Base-by-base conservation (phyloP, 2,888 invertebrate genomes). In the Hermaeophaga mercurialis region DNA sequence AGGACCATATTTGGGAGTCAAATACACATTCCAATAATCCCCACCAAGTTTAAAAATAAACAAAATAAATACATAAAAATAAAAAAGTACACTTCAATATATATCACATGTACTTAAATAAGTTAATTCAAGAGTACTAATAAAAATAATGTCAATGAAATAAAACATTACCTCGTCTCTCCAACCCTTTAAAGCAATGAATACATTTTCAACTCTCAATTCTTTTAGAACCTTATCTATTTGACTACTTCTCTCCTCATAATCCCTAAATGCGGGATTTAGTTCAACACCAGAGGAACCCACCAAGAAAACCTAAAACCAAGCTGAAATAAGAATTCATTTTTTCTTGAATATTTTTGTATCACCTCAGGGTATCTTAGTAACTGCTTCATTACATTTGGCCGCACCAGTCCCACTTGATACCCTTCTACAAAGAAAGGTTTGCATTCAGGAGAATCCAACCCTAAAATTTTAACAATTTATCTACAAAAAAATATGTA, bases 391-490 rank as follows among this genome's bases (percentile, higher is more conserved):
- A 90, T 84, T 54, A 95, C 89, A 81, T 94, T 89, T 48, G 90
- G 88, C 67, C 90, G 84, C 66, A 96, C 86, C 62, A 95, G 80
- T 58, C 96, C 96, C 54, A 96, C 91, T 82, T 94, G 93, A 73
- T 89, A 88, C 53, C 91, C 93, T 73, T 90, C 91, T 46, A 95
- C 90, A 66, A 92, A 83, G 77, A 96, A 94, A 45, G 94, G 94
- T 73, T 87, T 85, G 79, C 90, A 93, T 77, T 88, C 86, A 56
- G 87, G 87, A 75, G 85, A 85, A 71, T 86, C 85, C 70, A 90
- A 83, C 67, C 90, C 92, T 92, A 69, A 54, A 76, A 76, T 11
- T 31, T 24, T 36, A 49, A 36, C 19, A 45, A 49, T 17, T 38
- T 11, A 14, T 41, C 26, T 31, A 11, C 34, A 50, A 56, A 22